Base-by-base conservation (phyloP, 2,797 vertebrate genomes). In the Sebastes iracundus region DNA sequence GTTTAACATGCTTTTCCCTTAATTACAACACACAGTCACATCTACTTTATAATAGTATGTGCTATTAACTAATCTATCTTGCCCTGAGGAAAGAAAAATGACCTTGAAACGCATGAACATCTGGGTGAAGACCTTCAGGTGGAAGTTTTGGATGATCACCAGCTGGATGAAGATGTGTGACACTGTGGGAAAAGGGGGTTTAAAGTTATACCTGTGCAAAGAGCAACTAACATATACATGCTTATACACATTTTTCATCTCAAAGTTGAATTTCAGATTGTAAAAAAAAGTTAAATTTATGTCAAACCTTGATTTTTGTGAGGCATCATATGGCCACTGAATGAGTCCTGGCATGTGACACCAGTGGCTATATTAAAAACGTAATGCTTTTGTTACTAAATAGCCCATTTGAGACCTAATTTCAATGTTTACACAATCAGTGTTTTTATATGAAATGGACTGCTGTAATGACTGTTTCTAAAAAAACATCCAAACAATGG, bases 401-500 rank as follows among this genome's bases (percentile, higher is more conserved):
- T 22, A 53, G 3, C 11, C 42, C 42, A 59, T 64, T 73, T 71
- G 28, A 75, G 67, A 16, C 61, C 33, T 33, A 6, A 18, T 7
- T 58, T 33, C 33, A 77, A 33, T 64, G 74, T 81, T 83, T 53
- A 77, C 60, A 64, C 20, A 9, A 27, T 72, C n/a, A 22, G 10
- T 22, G 55, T 62, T 80, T 56, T 71, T 20, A 49, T 49, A 49
- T 35, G 71, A 77, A 60, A 32, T 13, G 71, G 63, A 75, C 55
- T 30, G 23, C 58, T 56, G 18, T 66, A 53, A 83, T 80, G 68
- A 80, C 53, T 18, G 33, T 76, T 75, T 87, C 59, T 76, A 80
- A 79, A 60, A 82, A 77, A 73, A 46, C 64, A 82, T 60, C 78
- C 8, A 38, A 90, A 86, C 83, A 90, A 90, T 92, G 76, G 92